phyloP scores from a whole-genome alignment of 2,888 invertebrate species.

The Agriotes lineatus region DNA sequence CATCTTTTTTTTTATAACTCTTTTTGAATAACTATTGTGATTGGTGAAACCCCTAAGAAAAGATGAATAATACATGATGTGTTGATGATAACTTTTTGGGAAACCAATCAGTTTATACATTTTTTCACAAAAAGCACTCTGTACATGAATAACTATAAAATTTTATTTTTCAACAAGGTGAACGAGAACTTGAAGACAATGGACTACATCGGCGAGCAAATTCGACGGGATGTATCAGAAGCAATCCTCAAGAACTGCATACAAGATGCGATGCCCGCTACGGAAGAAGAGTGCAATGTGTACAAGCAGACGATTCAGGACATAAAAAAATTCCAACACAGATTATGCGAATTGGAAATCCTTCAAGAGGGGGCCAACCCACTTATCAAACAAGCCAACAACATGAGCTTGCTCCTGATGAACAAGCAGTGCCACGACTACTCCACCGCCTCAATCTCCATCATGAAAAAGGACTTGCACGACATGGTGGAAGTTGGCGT shows the following conservation, averaged over 20 bases:
- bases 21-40: too few relatives aligned
- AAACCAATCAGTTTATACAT: too few relatives aligned
- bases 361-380: conserved; percentile 71
- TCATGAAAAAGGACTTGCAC: conserved; percentile 87
- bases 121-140: too few relatives aligned
- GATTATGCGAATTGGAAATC: conserved; percentile 72
- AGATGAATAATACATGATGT: too few relatives aligned
- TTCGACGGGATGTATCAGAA: conserved; percentile 73
- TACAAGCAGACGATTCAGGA: conserved; percentile 74
- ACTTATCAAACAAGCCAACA: conserved; percentile 77
- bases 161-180: too few relatives aligned
- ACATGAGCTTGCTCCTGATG: conserved; percentile 82
- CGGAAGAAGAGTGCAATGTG: conserved; percentile 72
- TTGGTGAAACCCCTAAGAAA: too few relatives aligned
- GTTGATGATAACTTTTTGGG: too few relatives aligned
- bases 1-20: too few relatives aligned
- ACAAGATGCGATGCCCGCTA: conserved; percentile 81
- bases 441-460: conserved; percentile 74
- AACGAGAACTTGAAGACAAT: conserved; percentile 67
- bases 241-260: conserved; percentile 81
- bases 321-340: conserved; percentile 76
- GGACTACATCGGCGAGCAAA: conserved; percentile 69
- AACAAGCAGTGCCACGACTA: conserved; percentile 82
- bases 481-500: conserved; percentile 72
- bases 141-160: too few relatives aligned